phyloP scores from a whole-genome alignment of 1,140 invertebrate species.

The Spodoptera frugiperda region DNA sequence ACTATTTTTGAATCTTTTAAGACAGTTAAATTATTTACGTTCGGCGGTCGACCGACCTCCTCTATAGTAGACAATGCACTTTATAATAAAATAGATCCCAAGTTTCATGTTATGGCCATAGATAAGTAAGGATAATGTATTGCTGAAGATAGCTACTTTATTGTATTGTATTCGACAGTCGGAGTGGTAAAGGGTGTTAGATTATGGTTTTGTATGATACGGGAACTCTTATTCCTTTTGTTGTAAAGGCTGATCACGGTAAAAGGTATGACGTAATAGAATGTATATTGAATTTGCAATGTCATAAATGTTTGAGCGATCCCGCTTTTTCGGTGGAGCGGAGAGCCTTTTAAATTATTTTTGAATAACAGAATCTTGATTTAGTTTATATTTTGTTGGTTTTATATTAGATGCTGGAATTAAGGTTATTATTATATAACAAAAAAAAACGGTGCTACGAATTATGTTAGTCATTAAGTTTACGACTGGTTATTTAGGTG shows the following conservation, averaged over 20 bases:
- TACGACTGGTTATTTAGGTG: too few species aligned
- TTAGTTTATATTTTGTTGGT: too few species aligned
- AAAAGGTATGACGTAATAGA: conserved; percentile 40
- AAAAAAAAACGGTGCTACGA: too few species aligned
- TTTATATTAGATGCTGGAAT: not conserved
- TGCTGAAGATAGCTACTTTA: conserved; percentile 81
- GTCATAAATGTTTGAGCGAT: conserved; percentile 40
- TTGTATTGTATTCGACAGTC: conserved; percentile 77
- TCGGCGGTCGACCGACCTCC: conserved; percentile 74
- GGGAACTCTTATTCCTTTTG: conserved; percentile 68
- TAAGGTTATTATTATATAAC: not conserved
- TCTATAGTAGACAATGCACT: conserved; percentile 81
- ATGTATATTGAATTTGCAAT: conserved; percentile 19
- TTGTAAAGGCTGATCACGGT: conserved; percentile 62
- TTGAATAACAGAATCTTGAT: too few species aligned
- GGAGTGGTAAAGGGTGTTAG: conserved; percentile 80
- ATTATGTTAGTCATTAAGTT: too few species aligned
- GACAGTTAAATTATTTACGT: conserved; percentile 86
- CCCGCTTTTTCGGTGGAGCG: too few species aligned
- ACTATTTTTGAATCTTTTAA: conserved; percentile 87
- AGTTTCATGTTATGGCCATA: conserved; percentile 81
- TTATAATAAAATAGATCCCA: conserved; percentile 85
- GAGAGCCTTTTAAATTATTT: too few species aligned
- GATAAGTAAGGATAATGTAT: conserved; percentile 84
- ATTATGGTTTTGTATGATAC: conserved; percentile 63